Evolutionary conservation across 2,797 vertebrate species (phyloP), one percentile per base, ranked within the genome.

Genomic region (Geotrypetes seraphini): DNA sequence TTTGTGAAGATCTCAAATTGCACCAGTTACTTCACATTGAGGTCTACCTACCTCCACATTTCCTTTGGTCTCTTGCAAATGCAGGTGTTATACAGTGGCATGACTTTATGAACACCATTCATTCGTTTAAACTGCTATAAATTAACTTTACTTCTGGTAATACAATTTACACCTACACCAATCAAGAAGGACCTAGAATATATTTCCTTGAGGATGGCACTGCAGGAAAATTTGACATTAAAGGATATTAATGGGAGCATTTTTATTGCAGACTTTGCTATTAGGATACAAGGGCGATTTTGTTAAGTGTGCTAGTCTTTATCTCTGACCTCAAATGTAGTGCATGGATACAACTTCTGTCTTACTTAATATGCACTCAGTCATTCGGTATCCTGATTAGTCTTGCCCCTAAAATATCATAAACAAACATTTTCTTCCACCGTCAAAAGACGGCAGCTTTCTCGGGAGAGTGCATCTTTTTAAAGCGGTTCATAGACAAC

Each of bases 1-100:
- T 67, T 52, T 31, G n/a, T 31, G 27, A 57, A 25, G 22, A 27
- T 49, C 43, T n/a, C n/a, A 53, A 68, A 60, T 48, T 65, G 37
- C 51, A 30, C 28, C 51, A 33, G 25, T 47, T 48, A 47, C 19
- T 41, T 69, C 38, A 50, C 37, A n/a, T n/a, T n/a, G n/a, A n/a
- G n/a, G n/a, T n/a, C n/a, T 41, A 54, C 43, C 66, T 47, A 60
- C n/a, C 31, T 43, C 11, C 50, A 46, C 20, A 46, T 15, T n/a
- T n/a, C 13, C 43, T 20, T 17, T 42, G 45, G 31, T 28, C 32
- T 29, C 43, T 29, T 39, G 38, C 32, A 31, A 29, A 19, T 45
- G 32, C 26, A 50, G 39, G 37, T 52, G 20, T 25, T 38, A 19
- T 47, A 60, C 48, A 45, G 20, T 47, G 49, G 9, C 16, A 29